Base-by-base conservation (phyloP, 2,888 invertebrate species). In the Amphiduros pacificus region DNA sequence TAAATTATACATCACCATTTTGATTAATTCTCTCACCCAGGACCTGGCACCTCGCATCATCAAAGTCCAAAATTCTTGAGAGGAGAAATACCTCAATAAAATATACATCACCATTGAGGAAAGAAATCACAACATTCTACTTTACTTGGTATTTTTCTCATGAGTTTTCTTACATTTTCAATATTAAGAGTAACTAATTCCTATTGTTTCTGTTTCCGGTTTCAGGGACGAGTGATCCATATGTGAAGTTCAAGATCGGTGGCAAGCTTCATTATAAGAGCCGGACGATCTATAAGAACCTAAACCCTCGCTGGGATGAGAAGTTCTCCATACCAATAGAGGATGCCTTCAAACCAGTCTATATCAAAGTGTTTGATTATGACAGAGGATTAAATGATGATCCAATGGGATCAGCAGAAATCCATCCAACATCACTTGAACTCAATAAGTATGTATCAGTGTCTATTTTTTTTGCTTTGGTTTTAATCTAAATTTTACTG, bases 291-390 rank as follows among this genome's bases (percentile, higher is more conserved):
- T 92, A 92, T 83, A 88, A 95, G 74, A 95, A 94, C 82, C 87
- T 99, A 64, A 97, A 97, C 85, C 98, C 98, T 0, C 87, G 90
- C n/a, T 99, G 98, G 98, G 95, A 99, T 79, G 98, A 99, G 83
- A 90, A 90, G 73, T 95, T 98, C 83, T 91, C 91, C 9, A 88
- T 96, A 72, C 92, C 78, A 4, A 70, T 82, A 5, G 80, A 81
- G 52, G 78, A 80, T 68, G 71, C 75, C 11, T 70, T 70, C 57
- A 73, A 74, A 60, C 77, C 78, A 9, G 55, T 82, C 17, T 64
- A 68, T 29, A 71, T 83, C 54, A 74, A 80, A 71, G 96, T 97
- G 5, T 97, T 92, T 81, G 98, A 98, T 85, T 96, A 96, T 82
- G 98, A 99, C 81, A 94, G 96, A 91, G 96, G 95, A 31, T 87